These are phyloP conservation scores for Capreolus pygargus DNA, from an alignment of 2,113 vertebrate genomes.

Conservation along the genomic window DNA sequence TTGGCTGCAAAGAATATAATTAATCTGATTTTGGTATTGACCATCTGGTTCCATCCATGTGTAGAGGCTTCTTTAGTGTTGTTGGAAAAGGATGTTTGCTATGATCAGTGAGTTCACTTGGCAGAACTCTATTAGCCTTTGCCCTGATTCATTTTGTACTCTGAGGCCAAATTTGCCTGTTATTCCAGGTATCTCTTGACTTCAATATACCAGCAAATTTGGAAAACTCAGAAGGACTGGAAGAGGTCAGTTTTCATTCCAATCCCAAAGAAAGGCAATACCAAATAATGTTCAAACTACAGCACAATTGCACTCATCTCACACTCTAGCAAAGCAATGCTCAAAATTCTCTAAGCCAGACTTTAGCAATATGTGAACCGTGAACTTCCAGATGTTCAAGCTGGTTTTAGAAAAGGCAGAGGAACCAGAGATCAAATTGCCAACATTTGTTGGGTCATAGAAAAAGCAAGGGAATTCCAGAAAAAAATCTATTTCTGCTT, in stretches of 20 bases:
- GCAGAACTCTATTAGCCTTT: not conserved
- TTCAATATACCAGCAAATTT: not conserved
- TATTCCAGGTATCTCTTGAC: not conserved
- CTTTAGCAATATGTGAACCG: not conserved
- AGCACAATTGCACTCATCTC: not conserved
- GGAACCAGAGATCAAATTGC: not conserved
- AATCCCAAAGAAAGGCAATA: not conserved
- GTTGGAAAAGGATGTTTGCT: not conserved
- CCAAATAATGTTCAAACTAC: not conserved
- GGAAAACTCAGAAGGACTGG: not conserved
- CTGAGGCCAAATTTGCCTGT: not conserved
- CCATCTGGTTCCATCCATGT: not conserved
- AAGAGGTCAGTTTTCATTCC: not conserved
- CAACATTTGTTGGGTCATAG: not conserved
- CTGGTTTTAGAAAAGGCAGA: not conserved
- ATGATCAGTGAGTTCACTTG: not conserved
- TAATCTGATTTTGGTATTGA: not conserved
- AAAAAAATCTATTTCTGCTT: not conserved
- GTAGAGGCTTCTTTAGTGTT: not conserved
- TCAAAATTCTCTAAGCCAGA: not conserved
- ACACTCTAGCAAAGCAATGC: not conserved
- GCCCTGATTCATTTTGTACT: not conserved
- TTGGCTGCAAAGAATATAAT: not conserved
- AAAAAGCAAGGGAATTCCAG: not conserved
- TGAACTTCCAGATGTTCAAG: not conserved